Base-by-base conservation (phyloP, 53 echinoderm and acorn worm genomes). In the Stichopus horrens region DNA sequence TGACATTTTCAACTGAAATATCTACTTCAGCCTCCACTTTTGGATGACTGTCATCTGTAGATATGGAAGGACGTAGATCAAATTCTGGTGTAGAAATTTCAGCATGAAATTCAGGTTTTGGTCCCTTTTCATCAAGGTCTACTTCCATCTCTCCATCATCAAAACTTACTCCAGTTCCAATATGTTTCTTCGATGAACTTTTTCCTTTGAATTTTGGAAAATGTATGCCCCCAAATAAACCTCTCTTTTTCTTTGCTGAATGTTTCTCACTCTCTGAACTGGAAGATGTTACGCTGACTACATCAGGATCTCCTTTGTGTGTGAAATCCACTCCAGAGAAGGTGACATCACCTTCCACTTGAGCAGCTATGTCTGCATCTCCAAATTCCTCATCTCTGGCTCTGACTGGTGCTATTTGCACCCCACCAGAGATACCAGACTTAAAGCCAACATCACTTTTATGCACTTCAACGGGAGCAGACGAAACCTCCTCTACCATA, bases 211-310 rank as follows among this genome's bases (percentile, higher is more conserved):
- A 54, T 52, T 91, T 91, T 37, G 91, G 95, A 67, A 93, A 84
- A 85, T 93, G 90, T 74, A 91, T 86, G 14, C 90, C 91, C 55
- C 88, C 78, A 76, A 93, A 88, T 63, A 95, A 90, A 56, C 89
- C 92, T 78, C 88, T 95, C 88, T 73, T 93, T 67, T 90, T 93
- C n/a, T 71, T 79, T 75, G 90, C 91, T 63, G 88, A 91, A 18
- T 56, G 74, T 78, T 91, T 93, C 21, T 58, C 52, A 8, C 8
- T 19, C 7, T 84, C 84, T 53, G 79, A 55, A 55, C 79, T 79
- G 18, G 54, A 54, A 54, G 79, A 55, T 18, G 79, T 55, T 79
- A 79, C 13, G 53, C 79, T 79, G 51, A 52, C 20, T 8, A 19
- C 18, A 79, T 79, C 79, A 13, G 10, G 14, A 55, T 79, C 79